Evolutionary conservation across 2,888 invertebrate species (phyloP), one percentile per base, ranked within the genome.

Genomic region (Luperina nickerlii): DNA sequence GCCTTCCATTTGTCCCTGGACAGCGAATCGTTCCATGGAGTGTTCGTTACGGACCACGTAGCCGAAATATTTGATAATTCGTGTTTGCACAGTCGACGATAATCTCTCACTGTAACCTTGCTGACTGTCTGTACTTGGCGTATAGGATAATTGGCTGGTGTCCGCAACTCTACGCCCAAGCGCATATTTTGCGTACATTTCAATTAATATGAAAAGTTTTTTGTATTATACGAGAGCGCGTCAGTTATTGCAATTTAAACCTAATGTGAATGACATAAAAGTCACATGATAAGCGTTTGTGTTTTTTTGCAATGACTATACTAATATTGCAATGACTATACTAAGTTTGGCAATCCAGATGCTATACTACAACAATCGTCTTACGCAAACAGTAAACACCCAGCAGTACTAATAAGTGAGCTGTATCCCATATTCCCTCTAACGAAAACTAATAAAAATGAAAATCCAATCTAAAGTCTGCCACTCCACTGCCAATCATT

Each of bases 401-500:
- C 68, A 27, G 27, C 48, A 69, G 24, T 15, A 8, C 5, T 5
- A 7, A 45, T 15, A 66, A 20, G 5, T 7, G 51, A 13, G 11
- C 18, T 1, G 15, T 45, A 51, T n/a, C 15, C 11, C 4, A 45
- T 38, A 82, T 38, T 9, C 32, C 2, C 20, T 15, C 2, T 5
- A 76, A 76, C 15, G 24, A 68, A 38, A 65, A 86, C 27, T 54
- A 71, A 74, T 67, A 62, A 57, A 69, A 71, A 74, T 67, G 57
- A 57, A 69, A 77, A 73, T 45, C 84, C 77, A 77, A 77, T 84
- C 63, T 65, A 27, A 45, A 66, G 76, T 68, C 75, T 38, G 62
- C 74, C 82, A 83, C 78, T 75, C 74, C 38, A 42, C 32, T 54
- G 69, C 70, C 84, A 79, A 81, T 88, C 85, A 74, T 63, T 83